Evolutionary conservation across 2,888 invertebrate genomes (phyloP).

Genomic region (Ophonus ardosiacus): DNA sequence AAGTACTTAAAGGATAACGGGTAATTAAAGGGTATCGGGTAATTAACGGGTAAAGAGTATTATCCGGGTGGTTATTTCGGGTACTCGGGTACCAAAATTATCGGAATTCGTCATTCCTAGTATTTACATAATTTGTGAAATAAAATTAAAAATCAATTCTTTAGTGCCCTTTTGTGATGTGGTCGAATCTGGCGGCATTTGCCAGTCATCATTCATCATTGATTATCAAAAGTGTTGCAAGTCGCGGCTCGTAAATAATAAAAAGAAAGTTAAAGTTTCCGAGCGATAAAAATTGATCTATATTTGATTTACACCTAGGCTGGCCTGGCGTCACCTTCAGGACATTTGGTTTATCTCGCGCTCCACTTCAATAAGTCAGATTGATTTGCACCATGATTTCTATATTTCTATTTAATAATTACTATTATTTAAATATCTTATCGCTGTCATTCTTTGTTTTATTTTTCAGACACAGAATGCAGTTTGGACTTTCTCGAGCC

Average conservation of each 20-base stretch:
- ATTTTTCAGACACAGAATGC: constrained; percentile 18
- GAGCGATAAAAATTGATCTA: constrained; percentile 54
- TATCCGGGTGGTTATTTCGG: too few species aligned
- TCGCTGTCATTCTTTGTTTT: constrained; percentile 29
- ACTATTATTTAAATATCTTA: constrained; percentile 57
- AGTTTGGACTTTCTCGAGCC: constrained; percentile 21
- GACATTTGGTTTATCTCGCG: constrained; percentile 37
- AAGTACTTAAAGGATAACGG: too few species aligned
- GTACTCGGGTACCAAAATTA: too few species aligned
- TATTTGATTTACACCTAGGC: constrained; percentile 52
- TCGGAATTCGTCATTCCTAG: too few species aligned
- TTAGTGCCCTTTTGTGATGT: not conserved
- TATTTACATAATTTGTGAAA: too few species aligned
- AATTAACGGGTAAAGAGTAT: too few species aligned
- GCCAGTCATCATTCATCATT: constrained; percentile 32
- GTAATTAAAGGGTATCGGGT: too few species aligned
- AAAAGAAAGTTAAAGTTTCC: constrained; percentile 54
- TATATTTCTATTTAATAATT: constrained; percentile 52
- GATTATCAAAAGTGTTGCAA: constrained; percentile 49
- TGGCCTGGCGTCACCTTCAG: constrained; percentile 34
- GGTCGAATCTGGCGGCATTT: not conserved
- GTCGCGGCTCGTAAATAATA: constrained; percentile 42
- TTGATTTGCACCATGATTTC: constrained; percentile 46
- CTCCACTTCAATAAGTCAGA: constrained; percentile 42
- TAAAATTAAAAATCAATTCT: too few species aligned